phyloP scores from a whole-genome alignment of 2,888 invertebrate species.

The Punctoribates punctum region DNA sequence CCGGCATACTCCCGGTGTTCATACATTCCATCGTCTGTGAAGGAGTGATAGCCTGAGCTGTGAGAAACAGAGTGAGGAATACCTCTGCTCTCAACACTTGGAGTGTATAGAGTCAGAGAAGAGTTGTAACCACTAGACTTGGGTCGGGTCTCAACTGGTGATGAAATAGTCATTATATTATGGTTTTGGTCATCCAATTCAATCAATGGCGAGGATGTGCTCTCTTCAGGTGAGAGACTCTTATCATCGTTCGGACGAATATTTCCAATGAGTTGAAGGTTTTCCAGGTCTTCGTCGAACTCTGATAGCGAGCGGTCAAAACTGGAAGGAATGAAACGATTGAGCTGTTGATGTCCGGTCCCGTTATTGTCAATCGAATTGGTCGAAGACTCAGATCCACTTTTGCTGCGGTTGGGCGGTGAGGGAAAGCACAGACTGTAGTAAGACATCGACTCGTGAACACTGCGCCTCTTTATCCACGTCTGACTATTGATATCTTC shows the following conservation, averaged over 20 bases:
- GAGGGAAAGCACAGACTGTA: slow-evolving; percentile 44
- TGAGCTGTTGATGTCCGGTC: background rate
- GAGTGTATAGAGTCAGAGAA: slow-evolving; percentile 42
- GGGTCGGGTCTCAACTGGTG: slow-evolving; percentile 11
- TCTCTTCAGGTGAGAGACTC: slow-evolving; percentile 1
- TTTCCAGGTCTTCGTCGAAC: slow-evolving; percentile 29
- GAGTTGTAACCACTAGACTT: slow-evolving; percentile 36
- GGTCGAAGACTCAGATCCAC: background rate
- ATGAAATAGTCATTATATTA: slow-evolving; percentile 25
- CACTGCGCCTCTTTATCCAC: slow-evolving; percentile 42
- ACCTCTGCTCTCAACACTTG: slow-evolving; percentile 45
- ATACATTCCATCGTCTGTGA: slow-evolving; percentile 46
- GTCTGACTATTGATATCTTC: slow-evolving; percentile 29
- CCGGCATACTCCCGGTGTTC: slow-evolving; percentile 21
- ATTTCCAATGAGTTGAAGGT: slow-evolving; percentile 17
- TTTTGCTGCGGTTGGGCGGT: slow-evolving; percentile 37
- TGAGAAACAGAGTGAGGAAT: slow-evolving; percentile 48
- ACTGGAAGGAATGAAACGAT: background rate
- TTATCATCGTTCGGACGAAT: slow-evolving; percentile 17
- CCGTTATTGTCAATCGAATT: slow-evolving; percentile 29
- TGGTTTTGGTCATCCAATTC: slow-evolving; percentile 26
- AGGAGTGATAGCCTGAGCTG: slow-evolving; percentile 49
- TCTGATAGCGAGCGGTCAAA: slow-evolving; percentile 11
- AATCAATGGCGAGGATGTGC: background rate
- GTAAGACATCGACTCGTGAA: slow-evolving; percentile 45